Conservation (phyloP, 2,797 vertebrate genomes). For the Buceros bicornis region DNA sequence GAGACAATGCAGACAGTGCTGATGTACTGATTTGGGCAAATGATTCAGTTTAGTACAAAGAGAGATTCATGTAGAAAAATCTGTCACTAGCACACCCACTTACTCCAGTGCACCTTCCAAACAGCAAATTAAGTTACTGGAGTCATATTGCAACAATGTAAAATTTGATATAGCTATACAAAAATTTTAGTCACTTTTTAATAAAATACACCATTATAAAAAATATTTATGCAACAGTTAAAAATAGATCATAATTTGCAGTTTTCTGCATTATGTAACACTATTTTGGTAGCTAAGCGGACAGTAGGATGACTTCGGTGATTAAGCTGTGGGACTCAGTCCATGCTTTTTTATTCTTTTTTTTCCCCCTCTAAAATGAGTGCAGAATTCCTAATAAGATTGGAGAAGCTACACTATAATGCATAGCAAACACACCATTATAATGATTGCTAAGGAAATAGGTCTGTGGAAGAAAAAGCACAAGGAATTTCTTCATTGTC, state of each 20-base stretch:
- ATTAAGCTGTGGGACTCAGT: not conserved
- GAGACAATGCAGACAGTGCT: not conserved
- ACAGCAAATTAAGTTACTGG: not conserved
- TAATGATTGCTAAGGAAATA: not conserved
- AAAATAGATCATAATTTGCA: not conserved
- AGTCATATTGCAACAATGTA: not conserved
- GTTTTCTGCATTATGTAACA: not conserved
- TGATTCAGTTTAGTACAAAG: not conserved
- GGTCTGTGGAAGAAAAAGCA: not conserved
- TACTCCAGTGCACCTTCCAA: not conserved
- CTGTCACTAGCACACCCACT: not conserved
- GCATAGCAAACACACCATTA: not conserved
- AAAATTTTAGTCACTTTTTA: not conserved
- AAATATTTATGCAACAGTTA: not conserved
- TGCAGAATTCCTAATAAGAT: not conserved
- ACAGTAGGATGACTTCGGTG: not conserved
- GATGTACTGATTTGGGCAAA: not conserved
- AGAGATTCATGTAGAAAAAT: constrained; percentile 26
- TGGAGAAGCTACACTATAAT: not conserved
- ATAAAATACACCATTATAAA: not conserved
- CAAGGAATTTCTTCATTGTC: not conserved
- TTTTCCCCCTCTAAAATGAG: not conserved
- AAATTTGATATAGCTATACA: not conserved
- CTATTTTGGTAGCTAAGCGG: not conserved
- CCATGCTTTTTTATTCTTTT: not conserved